A percentile compares a stretch with the other conserved stretches of the same genome.
These are phyloP conservation scores for Berghia stephanieae DNA, from an alignment of 1,140 invertebrate genomes.

Conservation along the genomic window DNA sequence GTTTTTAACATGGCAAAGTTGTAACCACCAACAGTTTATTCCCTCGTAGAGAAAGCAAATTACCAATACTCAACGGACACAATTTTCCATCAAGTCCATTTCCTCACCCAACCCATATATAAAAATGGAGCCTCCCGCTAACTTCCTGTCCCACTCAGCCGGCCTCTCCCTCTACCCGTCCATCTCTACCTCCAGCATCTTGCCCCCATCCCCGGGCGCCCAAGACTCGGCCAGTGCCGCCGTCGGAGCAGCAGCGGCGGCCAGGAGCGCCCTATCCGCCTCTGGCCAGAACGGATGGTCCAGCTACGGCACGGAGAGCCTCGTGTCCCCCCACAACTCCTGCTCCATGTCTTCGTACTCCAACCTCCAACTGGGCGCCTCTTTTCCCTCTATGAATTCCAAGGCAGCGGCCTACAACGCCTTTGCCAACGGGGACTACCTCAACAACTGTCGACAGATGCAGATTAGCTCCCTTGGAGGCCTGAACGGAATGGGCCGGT, in stretches of 20 bases:
- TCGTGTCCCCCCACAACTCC: conserved; percentile 55
- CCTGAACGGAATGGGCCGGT: conserved; percentile 58
- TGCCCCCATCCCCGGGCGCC: conserved; percentile 48
- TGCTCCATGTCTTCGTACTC: conserved; percentile 62
- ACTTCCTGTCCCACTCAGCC: conserved; percentile 45
- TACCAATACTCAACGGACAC: not conserved
- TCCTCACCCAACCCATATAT: not conserved
- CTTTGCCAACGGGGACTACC: conserved; percentile 50
- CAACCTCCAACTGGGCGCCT: conserved; percentile 57
- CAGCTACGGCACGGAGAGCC: conserved; percentile 50
- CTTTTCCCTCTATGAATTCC: conserved; percentile 59
- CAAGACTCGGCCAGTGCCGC: no score
- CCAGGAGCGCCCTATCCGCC: conserved; percentile 44
- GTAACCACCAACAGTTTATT: no score
- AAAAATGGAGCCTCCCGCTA: conserved; percentile 27
- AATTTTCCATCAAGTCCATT: not conserved
- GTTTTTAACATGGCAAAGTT: not conserved
- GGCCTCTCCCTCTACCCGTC: conserved; percentile 55
- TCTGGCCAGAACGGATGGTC: conserved; percentile 59
- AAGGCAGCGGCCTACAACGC: conserved; percentile 50
- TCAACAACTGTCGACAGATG: conserved; percentile 62
- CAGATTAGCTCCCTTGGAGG: conserved; percentile 57
- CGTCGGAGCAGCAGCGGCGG: no score
- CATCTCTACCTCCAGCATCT: conserved; percentile 52
- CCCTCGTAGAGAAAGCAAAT: no score